Evolutionary conservation across 2,113 vertebrate genomes (phyloP).

Genomic region (human (Homo sapiens)): GRCh38 chr5:122413001-122413500

Average conservation of each 20-base stretch:
- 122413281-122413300: background rate
- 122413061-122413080: background rate
- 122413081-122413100: background rate
- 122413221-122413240: background rate
- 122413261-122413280: background rate
- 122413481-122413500: background rate
- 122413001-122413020: background rate
- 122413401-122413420: background rate
- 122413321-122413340: background rate
- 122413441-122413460: background rate
- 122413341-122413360: background rate
- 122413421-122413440: background rate
- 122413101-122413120: background rate
- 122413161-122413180: background rate
- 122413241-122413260: background rate
- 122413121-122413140: background rate
- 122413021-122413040: no score
- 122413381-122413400: background rate
- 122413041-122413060: no score
- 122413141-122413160: background rate
- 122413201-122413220: no score
- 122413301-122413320: background rate
- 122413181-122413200: background rate
- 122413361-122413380: background rate
- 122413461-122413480: background rate